A percentile compares a stretch with the other conserved stretches of the same genome.
Evolutionary conservation across 2,888 invertebrate species (phyloP).

Genomic region (Xylota segnis): DNA sequence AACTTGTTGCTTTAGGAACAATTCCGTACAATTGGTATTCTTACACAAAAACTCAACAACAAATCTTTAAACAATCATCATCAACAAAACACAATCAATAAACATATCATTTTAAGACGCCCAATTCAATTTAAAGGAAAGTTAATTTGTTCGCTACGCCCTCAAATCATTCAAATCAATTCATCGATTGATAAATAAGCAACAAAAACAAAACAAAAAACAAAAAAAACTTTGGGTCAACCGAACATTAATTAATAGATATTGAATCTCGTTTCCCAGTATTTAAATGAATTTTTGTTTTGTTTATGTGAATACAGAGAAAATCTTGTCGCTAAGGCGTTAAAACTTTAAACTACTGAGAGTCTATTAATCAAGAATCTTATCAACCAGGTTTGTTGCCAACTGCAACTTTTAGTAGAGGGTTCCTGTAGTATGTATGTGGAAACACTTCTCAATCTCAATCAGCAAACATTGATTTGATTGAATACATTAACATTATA

Average conservation of each 20-base stretch:
- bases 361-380: conserved; percentile 12
- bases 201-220: not conserved
- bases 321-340: conserved; percentile 7
- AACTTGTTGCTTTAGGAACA: not conserved
- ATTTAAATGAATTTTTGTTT: not conserved
- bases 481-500: not conserved
- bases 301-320: not conserved
- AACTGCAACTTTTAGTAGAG: not conserved
- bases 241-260: not conserved
- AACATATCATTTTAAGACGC: not conserved
- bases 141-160: not conserved
- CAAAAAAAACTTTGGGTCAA: not conserved
- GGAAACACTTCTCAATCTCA: conserved; percentile 2
- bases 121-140: not conserved
- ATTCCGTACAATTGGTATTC: not conserved
- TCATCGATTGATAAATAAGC: conserved; percentile 7
- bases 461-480: conserved; percentile 5
- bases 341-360: not conserved
- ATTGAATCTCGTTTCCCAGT: not conserved
- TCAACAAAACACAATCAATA: not conserved
- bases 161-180: conserved; percentile 8
- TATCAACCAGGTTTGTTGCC: conserved; percentile 20
- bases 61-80: no score
- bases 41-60: not conserved
- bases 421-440: not conserved